These are phyloP conservation scores for Drosophila dunni DNA, from an alignment of 1,140 invertebrate species.

Conservation along the genomic window DNA sequence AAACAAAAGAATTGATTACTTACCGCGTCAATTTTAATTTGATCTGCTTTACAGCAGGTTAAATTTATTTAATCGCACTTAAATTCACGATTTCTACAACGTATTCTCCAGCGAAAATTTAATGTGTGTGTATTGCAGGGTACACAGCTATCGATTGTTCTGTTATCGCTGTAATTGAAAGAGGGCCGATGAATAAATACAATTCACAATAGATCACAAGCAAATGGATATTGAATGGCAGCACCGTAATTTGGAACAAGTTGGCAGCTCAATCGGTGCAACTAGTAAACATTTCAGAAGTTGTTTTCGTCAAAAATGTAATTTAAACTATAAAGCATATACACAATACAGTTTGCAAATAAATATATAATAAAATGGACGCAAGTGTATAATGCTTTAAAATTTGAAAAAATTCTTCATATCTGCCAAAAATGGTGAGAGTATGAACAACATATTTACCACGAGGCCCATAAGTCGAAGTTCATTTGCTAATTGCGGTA, in stretches of 20 bases:
- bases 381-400: slow-evolving; percentile 6
- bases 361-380: slow-evolving; percentile 20
- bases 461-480: slow-evolving; percentile 15
- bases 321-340: slow-evolving; percentile 7
- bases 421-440: slow-evolving; percentile 23
- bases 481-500: slow-evolving; percentile 23
- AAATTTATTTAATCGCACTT: slow-evolving; percentile 58
- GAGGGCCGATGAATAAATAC: no score
- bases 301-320: slow-evolving; percentile 22
- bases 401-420: background rate
- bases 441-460: background rate
- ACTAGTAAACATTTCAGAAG: slow-evolving; percentile 47
- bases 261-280: slow-evolving; percentile 28
- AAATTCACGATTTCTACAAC: slow-evolving; percentile 41
- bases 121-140: slow-evolving; percentile 41
- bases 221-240: slow-evolving; percentile 28
- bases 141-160: no score
- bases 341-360: background rate
- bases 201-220: background rate
- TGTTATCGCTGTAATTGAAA: no score
- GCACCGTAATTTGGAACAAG: background rate
- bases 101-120: slow-evolving; percentile 53
- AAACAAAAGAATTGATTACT: slow-evolving; percentile 29
- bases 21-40: slow-evolving; percentile 59
- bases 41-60: slow-evolving; percentile 67